phyloP scores from a whole-genome alignment of 1,140 invertebrate genomes.

The Samia ricini region DNA sequence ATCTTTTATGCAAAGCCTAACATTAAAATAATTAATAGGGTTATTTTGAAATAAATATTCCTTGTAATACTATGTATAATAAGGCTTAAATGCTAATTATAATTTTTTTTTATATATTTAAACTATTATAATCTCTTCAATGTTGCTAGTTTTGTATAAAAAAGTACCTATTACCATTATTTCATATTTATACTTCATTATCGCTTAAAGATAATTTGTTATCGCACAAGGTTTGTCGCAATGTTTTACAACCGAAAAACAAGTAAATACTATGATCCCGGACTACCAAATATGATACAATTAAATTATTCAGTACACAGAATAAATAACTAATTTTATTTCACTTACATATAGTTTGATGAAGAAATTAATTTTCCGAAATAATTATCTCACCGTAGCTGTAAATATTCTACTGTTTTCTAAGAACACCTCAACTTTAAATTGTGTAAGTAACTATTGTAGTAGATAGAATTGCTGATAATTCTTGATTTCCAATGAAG shows the following conservation, averaged over 20 bases:
- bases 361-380: too few species aligned
- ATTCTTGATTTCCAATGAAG: too few species aligned
- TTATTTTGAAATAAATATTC: too few species aligned
- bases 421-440: too few species aligned
- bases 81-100: too few species aligned
- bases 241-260: constrained; percentile 1
- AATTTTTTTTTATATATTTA: neutral
- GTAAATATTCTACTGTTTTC: too few species aligned
- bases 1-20: too few species aligned
- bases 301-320: neutral
- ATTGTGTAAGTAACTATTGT: too few species aligned
- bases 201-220: constrained; percentile 4
- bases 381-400: too few species aligned
- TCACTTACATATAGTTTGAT: neutral
- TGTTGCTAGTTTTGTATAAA: neutral
- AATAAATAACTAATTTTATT: neutral
- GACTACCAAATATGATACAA: neutral
- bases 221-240: neutral
- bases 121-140: neutral
- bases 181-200: constrained; percentile 3
- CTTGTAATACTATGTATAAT: too few species aligned
- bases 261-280: neutral
- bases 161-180: neutral
- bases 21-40: too few species aligned
- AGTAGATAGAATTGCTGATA: too few species aligned